A percentile compares a stretch with the other conserved stretches of the same genome.
Evolutionary conservation across 1,140 invertebrate genomes (phyloP).

Genomic region (Schmidtea mediterranea): DNA sequence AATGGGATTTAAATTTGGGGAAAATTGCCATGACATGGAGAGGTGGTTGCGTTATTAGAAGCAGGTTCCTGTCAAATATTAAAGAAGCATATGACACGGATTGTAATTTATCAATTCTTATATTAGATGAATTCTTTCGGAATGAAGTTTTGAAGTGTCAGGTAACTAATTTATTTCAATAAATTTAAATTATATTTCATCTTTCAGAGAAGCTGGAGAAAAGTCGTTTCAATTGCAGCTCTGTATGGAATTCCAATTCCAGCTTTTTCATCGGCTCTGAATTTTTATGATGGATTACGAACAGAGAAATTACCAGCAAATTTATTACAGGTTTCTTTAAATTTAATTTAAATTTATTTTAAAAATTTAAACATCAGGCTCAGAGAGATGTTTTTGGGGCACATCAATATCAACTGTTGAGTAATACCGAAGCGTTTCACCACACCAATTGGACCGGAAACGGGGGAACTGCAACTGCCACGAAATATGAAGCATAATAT

Average conservation of each 20-base stretch:
- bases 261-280: constrained; percentile 61
- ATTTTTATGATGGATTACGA: constrained; percentile 87
- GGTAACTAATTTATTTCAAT: too few relatives aligned
- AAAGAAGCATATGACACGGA: constrained; percentile 80
- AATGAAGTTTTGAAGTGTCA: constrained; percentile 49
- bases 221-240: constrained; percentile 32
- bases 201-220: constrained; percentile 31
- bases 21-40: constrained; percentile 97
- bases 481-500: constrained; percentile 4
- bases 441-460: constrained; percentile 98
- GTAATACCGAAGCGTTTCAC: constrained; percentile 55
- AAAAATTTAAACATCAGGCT: too few relatives aligned
- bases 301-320: constrained; percentile 55
- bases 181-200: too few relatives aligned
- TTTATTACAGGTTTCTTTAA: constrained; percentile 45
- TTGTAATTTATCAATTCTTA: constrained; percentile 55
- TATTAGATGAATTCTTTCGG: constrained; percentile 76
- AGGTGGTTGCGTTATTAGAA: constrained; percentile 91
- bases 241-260: constrained; percentile 63
- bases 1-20: constrained; percentile 88
- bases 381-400: constrained; percentile 96
- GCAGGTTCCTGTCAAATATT: constrained; percentile 80
- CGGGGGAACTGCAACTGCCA: constrained; percentile 40
- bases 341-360: too few relatives aligned
- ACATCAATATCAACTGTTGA: constrained; percentile 76